Conservation (phyloP, 2,113 vertebrate species). For the Pipa parva region DNA sequence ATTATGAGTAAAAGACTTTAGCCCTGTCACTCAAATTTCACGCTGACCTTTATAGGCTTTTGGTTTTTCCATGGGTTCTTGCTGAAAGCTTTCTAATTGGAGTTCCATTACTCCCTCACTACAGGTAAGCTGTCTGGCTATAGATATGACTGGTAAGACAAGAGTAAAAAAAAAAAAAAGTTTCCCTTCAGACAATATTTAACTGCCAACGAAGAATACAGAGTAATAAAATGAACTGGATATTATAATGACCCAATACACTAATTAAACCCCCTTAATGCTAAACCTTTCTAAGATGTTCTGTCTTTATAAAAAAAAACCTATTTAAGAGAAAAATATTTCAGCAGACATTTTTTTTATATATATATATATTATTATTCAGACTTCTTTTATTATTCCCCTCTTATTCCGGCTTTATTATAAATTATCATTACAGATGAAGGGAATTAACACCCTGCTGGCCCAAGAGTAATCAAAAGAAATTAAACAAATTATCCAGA, state of each 20-base stretch:
- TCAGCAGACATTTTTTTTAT: slow-evolving; percentile 51
- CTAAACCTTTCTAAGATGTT: slow-evolving; percentile 59
- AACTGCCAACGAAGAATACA: slow-evolving; percentile 66
- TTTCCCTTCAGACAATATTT: slow-evolving; percentile 60
- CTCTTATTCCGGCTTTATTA: slow-evolving; percentile 40
- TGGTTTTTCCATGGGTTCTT: slow-evolving; percentile 94
- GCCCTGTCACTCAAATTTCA: slow-evolving; percentile 99
- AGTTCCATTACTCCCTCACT: slow-evolving; percentile 79
- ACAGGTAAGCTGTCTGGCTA: slow-evolving; percentile 84
- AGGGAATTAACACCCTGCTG: slow-evolving; percentile 23
- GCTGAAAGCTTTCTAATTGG: slow-evolving; percentile 98
- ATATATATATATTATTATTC: too few relatives aligned
- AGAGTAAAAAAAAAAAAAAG: slow-evolving; percentile 55
- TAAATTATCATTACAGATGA: slow-evolving; percentile 46
- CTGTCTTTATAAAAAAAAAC: slow-evolving; percentile 52
- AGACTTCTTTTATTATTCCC: slow-evolving; percentile 37
- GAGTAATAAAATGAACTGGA: slow-evolving; percentile 62
- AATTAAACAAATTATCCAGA: slow-evolving; percentile 29
- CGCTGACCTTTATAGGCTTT: slow-evolving; percentile 98
- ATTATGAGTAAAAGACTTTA: slow-evolving; percentile 99
- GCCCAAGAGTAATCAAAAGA: slow-evolving; percentile 2
- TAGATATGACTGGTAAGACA: slow-evolving; percentile 66
- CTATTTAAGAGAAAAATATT: slow-evolving; percentile 56
- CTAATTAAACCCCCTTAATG: slow-evolving; percentile 72
- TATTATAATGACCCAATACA: slow-evolving; percentile 66